Evolutionary conservation across 2,113 vertebrate species (phyloP), one percentile per base, ranked within the genome.

Genomic region (Lanius collurio): DNA sequence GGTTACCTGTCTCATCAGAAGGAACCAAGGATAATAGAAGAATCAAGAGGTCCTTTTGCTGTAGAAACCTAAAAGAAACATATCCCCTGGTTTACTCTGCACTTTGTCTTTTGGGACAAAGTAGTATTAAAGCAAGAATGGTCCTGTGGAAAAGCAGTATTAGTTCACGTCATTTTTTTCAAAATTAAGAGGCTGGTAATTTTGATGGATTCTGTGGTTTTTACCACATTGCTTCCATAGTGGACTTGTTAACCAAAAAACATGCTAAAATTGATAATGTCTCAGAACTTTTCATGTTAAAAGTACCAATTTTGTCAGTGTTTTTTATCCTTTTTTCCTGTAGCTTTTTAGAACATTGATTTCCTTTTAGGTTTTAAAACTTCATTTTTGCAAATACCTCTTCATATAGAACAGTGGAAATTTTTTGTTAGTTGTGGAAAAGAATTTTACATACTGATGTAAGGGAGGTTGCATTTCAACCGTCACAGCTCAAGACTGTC

Each of bases 201-300:
- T 89, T 50, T 87, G 49, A 26, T 22, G 9, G 35, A 33, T 74
- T 56, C 26, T 24, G 3, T n/a, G 9, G 4, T 65, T 81, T 90
- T 26, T 4, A 14, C 9, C 18, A 73, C 13, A 16, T 56, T 87
- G 27, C 27, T 77, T 87, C 35, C 21, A 33, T 12, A 44, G 24
- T 56, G 50, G 28, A 44, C 42, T 84, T 27, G 1, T 26, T 63
- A 59, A 65, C 9, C 13, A 62, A 78, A 49, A 57, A 64, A 28
- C 0, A 0, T 3, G 2, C 42, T 60, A 23, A 68, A 57, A 41
- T 50, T 49, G 8, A 13, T 79, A 30, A 15, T 18, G 1, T 50
- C 16, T 56, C 31, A 39, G 24, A 65, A 62, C 31, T 83, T 86
- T 35, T 30, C 1, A 18, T 33, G 11, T 39, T 11, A 53, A 18